phyloP scores from a whole-genome alignment of 2,113 vertebrate genomes.

The Sprattus sprattus region DNA sequence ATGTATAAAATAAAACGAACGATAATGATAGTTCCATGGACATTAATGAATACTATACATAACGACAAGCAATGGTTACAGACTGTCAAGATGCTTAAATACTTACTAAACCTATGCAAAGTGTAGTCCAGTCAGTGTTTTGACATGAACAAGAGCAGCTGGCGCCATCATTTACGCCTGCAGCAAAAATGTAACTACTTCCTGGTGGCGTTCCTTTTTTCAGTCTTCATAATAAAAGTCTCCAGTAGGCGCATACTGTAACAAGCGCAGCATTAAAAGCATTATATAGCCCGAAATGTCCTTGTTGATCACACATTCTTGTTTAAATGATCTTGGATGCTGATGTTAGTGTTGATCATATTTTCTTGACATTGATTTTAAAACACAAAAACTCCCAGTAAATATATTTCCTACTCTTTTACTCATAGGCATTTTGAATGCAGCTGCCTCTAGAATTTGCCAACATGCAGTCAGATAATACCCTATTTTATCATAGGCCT shows the following conservation, averaged over 20 bases:
- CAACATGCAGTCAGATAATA: too few relatives aligned
- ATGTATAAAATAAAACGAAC: background rate
- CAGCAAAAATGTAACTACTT: background rate
- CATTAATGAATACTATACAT: background rate
- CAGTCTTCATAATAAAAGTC: background rate
- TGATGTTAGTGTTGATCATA: too few relatives aligned
- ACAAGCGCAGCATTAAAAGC: background rate
- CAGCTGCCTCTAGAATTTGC: too few relatives aligned
- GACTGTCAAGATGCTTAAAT: background rate
- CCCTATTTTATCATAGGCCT: too few relatives aligned
- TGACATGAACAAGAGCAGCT: background rate
- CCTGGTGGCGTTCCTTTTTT: background rate
- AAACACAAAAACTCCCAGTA: too few relatives aligned
- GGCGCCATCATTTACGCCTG: slow-evolving; percentile 3
- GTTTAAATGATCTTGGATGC: too few relatives aligned
- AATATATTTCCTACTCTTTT: too few relatives aligned
- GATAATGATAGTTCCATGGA: background rate
- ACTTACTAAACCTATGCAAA: background rate
- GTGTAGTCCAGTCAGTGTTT: background rate
- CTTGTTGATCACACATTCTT: too few relatives aligned
- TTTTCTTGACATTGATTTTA: too few relatives aligned
- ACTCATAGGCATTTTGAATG: too few relatives aligned
- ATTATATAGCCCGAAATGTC: background rate
- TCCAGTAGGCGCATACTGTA: background rate
- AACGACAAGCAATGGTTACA: background rate